Evolutionary conservation across 1,140 invertebrate species (phyloP), one percentile per base, ranked within the genome.

Genomic region (Drosophila busckii): DNA sequence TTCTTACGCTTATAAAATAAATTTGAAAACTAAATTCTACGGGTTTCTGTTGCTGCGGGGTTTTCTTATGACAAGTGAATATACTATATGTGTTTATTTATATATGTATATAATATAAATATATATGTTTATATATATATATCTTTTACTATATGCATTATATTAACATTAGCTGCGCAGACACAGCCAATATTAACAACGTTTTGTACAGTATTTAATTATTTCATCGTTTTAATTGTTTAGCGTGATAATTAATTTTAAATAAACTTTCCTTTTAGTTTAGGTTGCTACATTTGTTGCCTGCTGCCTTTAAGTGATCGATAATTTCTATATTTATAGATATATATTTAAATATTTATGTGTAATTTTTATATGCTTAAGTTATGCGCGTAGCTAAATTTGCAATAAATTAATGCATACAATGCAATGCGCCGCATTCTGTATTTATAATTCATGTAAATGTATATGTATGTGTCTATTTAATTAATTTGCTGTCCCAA

Each of bases 321-420:
- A 52, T 45, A 53, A 37, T 45, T 35, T 29, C 15, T 48, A 44
- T 35, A 48, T 50, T 23, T 46, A 25, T 31, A 13, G 40, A 49
- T 49, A 50, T 56, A 68, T 58, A 52, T 66, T 50, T 52, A 61
- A 68, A 70, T 64, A 20, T 49, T 48, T 46, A 46, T 56, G 41
- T 58, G 46, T 53, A 70, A 59, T 62, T 50, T 69, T 61, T 62
- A 60, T 71, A 73, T 67, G 58, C 58, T 55, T 75, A 75, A 70
- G 46, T 64, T 49, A 67, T 49, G 22, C 42, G 63, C 64, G 70
- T 75, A 76, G 70, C 70, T 76, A 56, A 45, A 46, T 61, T 59
- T 75, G 70, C 70, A 61, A 75, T 69, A 75, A 69, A 69, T 75
- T 69, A 69, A 48, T 73, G 70, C 67, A 70, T 64, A 64, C 53